These are phyloP conservation scores for Crax fasciolata DNA, from an alignment of 2,797 vertebrate species.

Conservation along the genomic window DNA sequence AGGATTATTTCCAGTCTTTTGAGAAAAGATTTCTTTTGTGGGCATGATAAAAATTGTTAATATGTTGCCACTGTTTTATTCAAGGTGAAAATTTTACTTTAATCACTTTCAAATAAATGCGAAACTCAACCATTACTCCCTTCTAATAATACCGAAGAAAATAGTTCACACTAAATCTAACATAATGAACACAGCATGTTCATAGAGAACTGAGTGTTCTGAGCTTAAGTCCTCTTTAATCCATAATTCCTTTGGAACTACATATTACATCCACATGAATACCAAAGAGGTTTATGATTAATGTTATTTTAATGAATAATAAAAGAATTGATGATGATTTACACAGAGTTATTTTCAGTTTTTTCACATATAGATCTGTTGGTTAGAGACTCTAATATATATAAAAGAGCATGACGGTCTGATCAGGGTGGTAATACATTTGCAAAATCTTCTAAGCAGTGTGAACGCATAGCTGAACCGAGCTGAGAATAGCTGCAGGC, in stretches of 20 bases:
- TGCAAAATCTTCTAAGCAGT: not conserved
- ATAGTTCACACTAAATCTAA: slow-evolving; percentile 78
- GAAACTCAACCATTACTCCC: slow-evolving; percentile 66
- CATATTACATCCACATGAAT: slow-evolving; percentile 74
- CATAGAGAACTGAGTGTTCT: slow-evolving; percentile 74
- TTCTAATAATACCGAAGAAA: slow-evolving; percentile 80
- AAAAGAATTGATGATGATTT: slow-evolving; percentile 75
- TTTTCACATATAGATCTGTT: slow-evolving; percentile 44
- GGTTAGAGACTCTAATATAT: slow-evolving; percentile 13
- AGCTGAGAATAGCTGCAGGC: not conserved
- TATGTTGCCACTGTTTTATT: slow-evolving; percentile 74
- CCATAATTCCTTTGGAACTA: slow-evolving; percentile 80
- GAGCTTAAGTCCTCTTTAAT: slow-evolving; percentile 75
- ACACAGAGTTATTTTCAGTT: slow-evolving; percentile 54
- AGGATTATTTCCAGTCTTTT: slow-evolving; percentile 75
- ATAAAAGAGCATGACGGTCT: not conserved
- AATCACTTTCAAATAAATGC: slow-evolving; percentile 80
- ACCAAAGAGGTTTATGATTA: slow-evolving; percentile 77
- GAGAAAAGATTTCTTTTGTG: slow-evolving; percentile 77
- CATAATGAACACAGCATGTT: slow-evolving; percentile 79
- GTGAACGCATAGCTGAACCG: not conserved
- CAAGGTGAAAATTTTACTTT: slow-evolving; percentile 81
- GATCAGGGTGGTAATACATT: not conserved
- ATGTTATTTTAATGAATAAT: slow-evolving; percentile 82
- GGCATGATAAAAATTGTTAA: slow-evolving; percentile 79